These are phyloP conservation scores for Neodon shergylaensis DNA, from an alignment of 2,113 vertebrate species.

Conservation along the genomic window DNA sequence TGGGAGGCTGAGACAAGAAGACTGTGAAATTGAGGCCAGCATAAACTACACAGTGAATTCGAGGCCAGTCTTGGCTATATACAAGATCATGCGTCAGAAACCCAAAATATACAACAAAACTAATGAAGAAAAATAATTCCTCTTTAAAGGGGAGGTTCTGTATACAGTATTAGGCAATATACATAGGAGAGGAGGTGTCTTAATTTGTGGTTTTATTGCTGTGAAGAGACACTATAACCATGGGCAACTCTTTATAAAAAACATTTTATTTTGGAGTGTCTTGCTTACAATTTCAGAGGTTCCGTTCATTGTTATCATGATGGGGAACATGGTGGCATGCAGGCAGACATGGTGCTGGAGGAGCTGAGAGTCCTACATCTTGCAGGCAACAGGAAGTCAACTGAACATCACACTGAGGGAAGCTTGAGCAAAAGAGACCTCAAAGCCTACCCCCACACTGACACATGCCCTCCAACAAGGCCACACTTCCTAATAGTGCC, in stretches of 20 bases:
- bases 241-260: background rate
- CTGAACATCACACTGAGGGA: background rate
- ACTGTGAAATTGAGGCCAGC: background rate
- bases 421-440: background rate
- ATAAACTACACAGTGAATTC: background rate
- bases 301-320: background rate
- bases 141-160: background rate
- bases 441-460: background rate
- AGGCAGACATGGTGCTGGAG: background rate
- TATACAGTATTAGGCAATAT: background rate
- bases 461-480: background rate
- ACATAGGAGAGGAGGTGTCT: background rate
- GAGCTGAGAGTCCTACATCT: background rate
- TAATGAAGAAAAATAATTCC: slow-evolving; percentile 9
- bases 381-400: background rate
- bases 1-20: background rate
- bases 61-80: background rate
- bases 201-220: background rate
- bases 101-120: background rate
- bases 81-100: background rate
- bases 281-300: background rate
- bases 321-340: background rate
- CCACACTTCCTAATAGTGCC: background rate
- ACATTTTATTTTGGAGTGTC: background rate
- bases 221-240: background rate